phyloP scores from a whole-genome alignment of 2,888 invertebrate genomes.

The Polietes domitor region DNA sequence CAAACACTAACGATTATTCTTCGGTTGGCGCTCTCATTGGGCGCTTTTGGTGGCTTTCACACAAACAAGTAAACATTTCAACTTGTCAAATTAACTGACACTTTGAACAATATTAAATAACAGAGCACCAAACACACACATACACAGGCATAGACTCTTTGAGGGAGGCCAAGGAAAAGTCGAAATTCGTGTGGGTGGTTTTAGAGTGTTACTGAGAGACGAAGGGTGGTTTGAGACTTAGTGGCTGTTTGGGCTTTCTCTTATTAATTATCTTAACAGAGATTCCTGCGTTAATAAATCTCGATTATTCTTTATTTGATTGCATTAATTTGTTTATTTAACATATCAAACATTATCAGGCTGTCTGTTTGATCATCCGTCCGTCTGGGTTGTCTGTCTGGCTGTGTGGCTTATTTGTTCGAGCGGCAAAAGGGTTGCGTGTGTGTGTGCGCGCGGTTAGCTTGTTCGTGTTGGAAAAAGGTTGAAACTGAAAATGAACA shows the following conservation, averaged over 20 bases:
- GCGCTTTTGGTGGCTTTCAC: neutral
- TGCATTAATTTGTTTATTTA: constrained; percentile 53
- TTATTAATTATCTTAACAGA: constrained; percentile 53
- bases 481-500: constrained; percentile 23
- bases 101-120: constrained; percentile 64
- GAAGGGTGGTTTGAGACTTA: neutral
- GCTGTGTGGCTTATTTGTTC: neutral
- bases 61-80: constrained; percentile 64
- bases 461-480: constrained; percentile 5
- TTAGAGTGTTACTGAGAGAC: neutral
- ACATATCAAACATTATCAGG: constrained; percentile 29
- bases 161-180: neutral
- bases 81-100: constrained; percentile 67
- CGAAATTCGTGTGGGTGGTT: neutral
- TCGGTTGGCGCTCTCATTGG: neutral
- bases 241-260: constrained; percentile 10
- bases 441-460: neutral
- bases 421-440: constrained; percentile 30
- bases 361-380: neutral
- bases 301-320: constrained; percentile 48
- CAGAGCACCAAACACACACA: constrained; percentile 3
- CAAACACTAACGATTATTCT: constrained; percentile 37
- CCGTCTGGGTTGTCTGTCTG: neutral
- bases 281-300: constrained; percentile 41
- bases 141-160: neutral